These are phyloP conservation scores for Petrocephalus microphthalmus DNA, from an alignment of 2,113 vertebrate species.

Conservation along the genomic window DNA sequence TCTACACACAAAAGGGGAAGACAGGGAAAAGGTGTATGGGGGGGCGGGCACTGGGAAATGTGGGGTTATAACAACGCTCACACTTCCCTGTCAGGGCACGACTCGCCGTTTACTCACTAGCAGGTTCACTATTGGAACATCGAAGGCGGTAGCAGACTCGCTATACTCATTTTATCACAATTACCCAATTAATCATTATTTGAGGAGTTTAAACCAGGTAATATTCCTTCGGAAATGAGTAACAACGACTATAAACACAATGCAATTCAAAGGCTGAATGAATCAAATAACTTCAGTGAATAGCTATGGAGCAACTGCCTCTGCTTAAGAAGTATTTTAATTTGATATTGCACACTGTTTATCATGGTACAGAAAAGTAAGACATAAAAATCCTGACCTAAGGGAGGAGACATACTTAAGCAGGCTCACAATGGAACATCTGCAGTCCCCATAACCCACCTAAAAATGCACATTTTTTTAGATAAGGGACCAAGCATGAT, in stretches of 20 bases:
- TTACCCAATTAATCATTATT: neutral
- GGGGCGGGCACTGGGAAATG: slow-evolving; percentile 23
- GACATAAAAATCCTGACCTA: neutral
- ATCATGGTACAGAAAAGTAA: neutral
- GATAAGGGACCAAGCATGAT: neutral
- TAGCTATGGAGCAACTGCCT: neutral
- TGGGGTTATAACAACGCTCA: slow-evolving; percentile 33
- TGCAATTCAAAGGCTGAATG: neutral
- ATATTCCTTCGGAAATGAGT: neutral
- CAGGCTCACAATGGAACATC: neutral
- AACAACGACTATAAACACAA: neutral
- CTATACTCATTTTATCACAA: neutral
- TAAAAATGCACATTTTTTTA: neutral
- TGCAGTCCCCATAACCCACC: neutral
- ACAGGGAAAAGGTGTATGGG: slow-evolving; percentile 29
- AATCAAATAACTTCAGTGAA: neutral
- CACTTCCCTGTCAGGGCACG: slow-evolving; percentile 28
- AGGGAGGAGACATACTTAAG: neutral
- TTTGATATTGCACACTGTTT: slow-evolving; percentile 3
- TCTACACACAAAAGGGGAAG: slow-evolving; percentile 47
- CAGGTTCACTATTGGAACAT: neutral
- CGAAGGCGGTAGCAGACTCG: neutral
- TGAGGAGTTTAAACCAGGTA: neutral
- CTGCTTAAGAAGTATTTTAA: neutral
- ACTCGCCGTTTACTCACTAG: slow-evolving; percentile 1